Conservation (phyloP, 2,888 invertebrate species). For the Furcula furcula region DNA sequence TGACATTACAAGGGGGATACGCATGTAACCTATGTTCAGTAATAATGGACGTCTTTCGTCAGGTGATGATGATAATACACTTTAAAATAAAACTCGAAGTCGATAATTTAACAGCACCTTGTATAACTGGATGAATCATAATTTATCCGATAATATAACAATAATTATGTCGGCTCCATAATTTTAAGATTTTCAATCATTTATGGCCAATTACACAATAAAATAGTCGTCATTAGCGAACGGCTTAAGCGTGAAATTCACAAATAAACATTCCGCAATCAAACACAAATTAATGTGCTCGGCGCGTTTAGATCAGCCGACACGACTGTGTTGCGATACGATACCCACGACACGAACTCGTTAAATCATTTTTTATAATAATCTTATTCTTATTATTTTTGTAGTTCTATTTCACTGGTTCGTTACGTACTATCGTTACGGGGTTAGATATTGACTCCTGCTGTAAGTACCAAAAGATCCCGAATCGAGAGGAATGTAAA, state of each 20-base stretch:
- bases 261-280: slow-evolving; percentile 21
- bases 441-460: no score
- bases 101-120: no score
- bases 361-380: not conserved
- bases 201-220: slow-evolving; percentile 13
- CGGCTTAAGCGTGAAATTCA: slow-evolving; percentile 16
- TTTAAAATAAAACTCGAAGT: no score
- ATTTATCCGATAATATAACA: not conserved
- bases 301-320: not conserved
- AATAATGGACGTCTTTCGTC: no score
- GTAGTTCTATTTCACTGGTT: no score
- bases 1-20: no score
- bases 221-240: slow-evolving; percentile 4
- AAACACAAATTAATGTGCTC: slow-evolving; percentile 24
- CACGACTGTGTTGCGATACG: no score
- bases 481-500: no score
- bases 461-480: no score
- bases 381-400: not conserved
- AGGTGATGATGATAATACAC: no score
- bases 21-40: no score
- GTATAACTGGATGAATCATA: not conserved
- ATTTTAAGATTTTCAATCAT: not conserved
- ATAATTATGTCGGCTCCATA: not conserved
- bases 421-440: no score
- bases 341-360: not conserved